Conservation (phyloP, 2,113 vertebrate species). For the Mastomys natalensis region DNA sequence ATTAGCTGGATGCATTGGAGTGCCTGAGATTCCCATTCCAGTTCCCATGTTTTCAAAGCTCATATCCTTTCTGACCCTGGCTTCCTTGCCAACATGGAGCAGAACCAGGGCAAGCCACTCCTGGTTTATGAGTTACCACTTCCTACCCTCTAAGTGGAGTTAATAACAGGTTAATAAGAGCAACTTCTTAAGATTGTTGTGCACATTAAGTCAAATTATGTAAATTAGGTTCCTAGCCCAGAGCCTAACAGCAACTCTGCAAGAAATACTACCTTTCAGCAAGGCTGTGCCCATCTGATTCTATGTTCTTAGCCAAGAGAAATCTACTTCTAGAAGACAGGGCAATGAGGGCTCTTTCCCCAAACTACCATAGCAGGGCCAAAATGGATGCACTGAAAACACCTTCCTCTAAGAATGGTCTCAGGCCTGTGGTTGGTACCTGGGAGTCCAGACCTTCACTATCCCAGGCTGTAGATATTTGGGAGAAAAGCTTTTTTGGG, state of each 20-base stretch:
- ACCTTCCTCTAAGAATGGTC: neutral
- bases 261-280: neutral
- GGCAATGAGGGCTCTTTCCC: neutral
- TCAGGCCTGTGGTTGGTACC: neutral
- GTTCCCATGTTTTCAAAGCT: neutral
- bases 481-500: conserved; percentile 36
- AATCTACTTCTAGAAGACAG: neutral
- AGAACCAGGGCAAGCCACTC: neutral
- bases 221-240: conserved; percentile 39
- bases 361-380: neutral
- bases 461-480: neutral
- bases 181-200: neutral
- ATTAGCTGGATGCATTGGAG: neutral
- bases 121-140: neutral
- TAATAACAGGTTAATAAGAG: neutral
- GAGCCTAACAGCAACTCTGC: neutral
- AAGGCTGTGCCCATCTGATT: neutral
- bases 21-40: neutral
- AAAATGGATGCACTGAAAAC: neutral
- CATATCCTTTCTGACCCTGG: neutral
- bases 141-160: neutral
- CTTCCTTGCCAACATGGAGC: neutral
- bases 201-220: conserved; percentile 30
- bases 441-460: neutral
- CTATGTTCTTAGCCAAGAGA: neutral